These are phyloP conservation scores for Gallinago undulata DNA, from an alignment of 2,113 vertebrate species.

Conservation along the genomic window DNA sequence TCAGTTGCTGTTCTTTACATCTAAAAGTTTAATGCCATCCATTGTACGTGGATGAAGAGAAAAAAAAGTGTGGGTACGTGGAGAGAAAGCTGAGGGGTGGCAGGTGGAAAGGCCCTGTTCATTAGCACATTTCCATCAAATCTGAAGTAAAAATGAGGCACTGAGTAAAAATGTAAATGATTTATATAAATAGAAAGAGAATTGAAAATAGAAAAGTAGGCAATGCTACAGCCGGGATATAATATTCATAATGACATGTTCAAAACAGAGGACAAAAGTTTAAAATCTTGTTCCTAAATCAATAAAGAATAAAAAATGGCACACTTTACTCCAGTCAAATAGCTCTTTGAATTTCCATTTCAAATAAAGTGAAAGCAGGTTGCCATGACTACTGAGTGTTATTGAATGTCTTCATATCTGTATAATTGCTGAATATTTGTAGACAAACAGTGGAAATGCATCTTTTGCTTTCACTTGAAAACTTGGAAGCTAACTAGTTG, in stretches of 20 bases:
- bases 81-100: not conserved
- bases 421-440: constrained; percentile 64
- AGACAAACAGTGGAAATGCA: constrained; percentile 43
- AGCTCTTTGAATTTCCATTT: constrained; percentile 43
- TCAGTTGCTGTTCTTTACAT: not conserved
- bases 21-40: not conserved
- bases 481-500: constrained; percentile 14
- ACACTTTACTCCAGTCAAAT: not conserved
- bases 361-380: constrained; percentile 34
- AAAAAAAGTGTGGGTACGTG: not conserved
- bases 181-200: not conserved
- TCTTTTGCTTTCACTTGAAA: not conserved
- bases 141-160: not conserved
- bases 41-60: not conserved
- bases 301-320: constrained; percentile 2
- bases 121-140: not conserved
- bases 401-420: constrained; percentile 17
- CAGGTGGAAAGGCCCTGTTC: not conserved
- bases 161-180: not conserved
- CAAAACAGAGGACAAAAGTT: not conserved
- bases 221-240: not conserved
- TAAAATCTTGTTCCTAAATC: constrained; percentile 23
- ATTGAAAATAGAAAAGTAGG: not conserved
- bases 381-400: constrained; percentile 59
- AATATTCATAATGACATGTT: not conserved